Base-by-base conservation (phyloP, 1,140 invertebrate genomes). In the Dendroctonus valens region DNA sequence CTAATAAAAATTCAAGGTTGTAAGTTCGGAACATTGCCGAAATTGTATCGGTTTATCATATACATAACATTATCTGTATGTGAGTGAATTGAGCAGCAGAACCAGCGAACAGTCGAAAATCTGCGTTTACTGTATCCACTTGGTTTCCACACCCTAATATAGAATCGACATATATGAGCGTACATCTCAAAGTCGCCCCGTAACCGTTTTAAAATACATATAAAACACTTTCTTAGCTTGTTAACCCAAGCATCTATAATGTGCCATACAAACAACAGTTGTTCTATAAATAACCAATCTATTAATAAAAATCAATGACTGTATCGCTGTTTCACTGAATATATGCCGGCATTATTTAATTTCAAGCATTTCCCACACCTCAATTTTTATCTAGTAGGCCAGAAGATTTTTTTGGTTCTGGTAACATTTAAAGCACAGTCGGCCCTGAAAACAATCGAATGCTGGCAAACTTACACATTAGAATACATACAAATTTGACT, bases 241-340 rank as follows among this genome's bases (percentile, higher is more conserved):
- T 65, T 65, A 52, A 65, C 46, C 57, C 62, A 41, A 65, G 52
- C 62, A 50, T 65, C 42, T 41, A 63, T 65, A 65, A 59, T 59
- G 49, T 65, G 64, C 57, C 49, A 52, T 65, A 65, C 55, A 60
- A 66, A 67, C 57, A 60, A 60, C 65, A 60, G 57, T 44, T 50
- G 14, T 52, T 52, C 65, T 67, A 61, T 52, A 68, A 61, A 68
- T 68, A 68, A 52, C 48, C 41, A 58, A 68, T 59, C 66, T 68
- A 68, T 62, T 57, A 68, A 68, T 68, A 61, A 68, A 62, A 68
- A 68, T 68, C 66, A 68, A 61, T 62, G 59, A 68, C 42, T 61
- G 44, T 59, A 50, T 65, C 55, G 52, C 39, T 41, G 53, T 55
- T 55, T 55, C 53, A 55, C 53, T 40, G 53, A 11, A 40, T n/a